Base-by-base conservation (phyloP, 2,797 vertebrate species). In the Thalassophryne amazonica region DNA sequence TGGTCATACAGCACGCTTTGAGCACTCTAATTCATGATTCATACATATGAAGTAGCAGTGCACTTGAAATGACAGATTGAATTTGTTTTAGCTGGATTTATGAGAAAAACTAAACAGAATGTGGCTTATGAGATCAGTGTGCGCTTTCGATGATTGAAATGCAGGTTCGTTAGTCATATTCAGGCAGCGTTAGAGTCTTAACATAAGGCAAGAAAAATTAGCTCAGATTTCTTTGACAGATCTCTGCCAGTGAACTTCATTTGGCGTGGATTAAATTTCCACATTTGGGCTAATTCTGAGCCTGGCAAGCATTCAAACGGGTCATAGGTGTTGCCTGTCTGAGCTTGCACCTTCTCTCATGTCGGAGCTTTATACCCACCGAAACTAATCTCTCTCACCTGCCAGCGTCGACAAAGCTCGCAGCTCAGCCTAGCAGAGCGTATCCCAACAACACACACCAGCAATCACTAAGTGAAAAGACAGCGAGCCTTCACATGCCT, bases 361-460 rank as follows among this genome's bases (percentile, higher is more conserved):
- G 48, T 48, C 61, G 66, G 65, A 73, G 58, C 71, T 72, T 41
- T 54, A 58, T 52, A 75, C 53, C 60, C 73, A 69, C 72, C 85
- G 66, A n/a, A n/a, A n/a, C 58, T 86, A 79, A 83, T 85, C 76
- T 76, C 62, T 65, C 64, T 77, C 55, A 82, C 76, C 68, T 84
- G 77, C 67, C 73, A 77, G 52, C 66, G 13, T 65, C 33, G 33
- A 78, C 60, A 76, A 79, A 81, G 60, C 71, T 48, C 50, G 21
- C 39, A 60, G 47, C 52, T 66, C 21, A 4, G 41, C 50, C 62
- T 41, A 42, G 48, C 3, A 23, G 51, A 80, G 70, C 36, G 14
- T 84, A 85, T 84, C 80, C 75, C 71, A 83, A 79, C 64, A 74
- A 62, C 55, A 51, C 64, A 55, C 46, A 46, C 30, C 69, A 78